Evolutionary conservation across 2,113 vertebrate species (phyloP), one percentile per base, ranked within the genome.

Genomic region (Phainopepla nitens): DNA sequence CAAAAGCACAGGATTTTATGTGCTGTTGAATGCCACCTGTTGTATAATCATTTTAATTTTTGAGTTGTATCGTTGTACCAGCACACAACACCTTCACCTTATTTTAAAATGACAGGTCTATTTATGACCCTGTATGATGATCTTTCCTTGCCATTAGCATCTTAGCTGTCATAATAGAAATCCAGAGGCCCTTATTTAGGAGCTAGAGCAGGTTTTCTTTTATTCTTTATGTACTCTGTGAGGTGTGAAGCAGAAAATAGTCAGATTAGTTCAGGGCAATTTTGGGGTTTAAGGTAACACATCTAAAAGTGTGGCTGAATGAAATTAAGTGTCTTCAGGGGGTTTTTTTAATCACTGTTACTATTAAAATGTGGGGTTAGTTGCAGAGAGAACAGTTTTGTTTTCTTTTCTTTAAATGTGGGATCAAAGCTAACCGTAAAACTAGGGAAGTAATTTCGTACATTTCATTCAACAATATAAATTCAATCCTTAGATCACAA

Each of bases 41-140:
- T 97, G 91, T 87, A 75, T 95, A 96, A 96, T 96, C 16, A 96
- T 93, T 97, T 97, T 96, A 97, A 97, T 97, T 96, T 96, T 50
- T 54, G 5, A 89, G 86, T 84, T 94, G 70, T 90, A 76, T 91
- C 49, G 2, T 82, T 94, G 71, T 85, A 96, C 53, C 64, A 90
- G 83, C 69, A 93, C 66, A 60, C 47, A 93, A 87, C 50, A 91
- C n/a, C 84, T 80, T 87, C 44, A 87, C 56, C 77, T 87, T 92
- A 61, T 39, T 91, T 90, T 83, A 96, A 97, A 93, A 96, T 96
- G 82, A 92, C 85, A 94, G 80, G 86, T 93, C 95, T 96, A 93
- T 94, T 92, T 91, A 84, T 82, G 25, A 45, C 33, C 82, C 45
- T 57, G 3, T 64, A 31, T 51, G 25, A 57, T 42, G 22, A 78